A percentile compares a stretch with the other conserved stretches of the same genome.
phyloP scores from a whole-genome alignment of 2,113 vertebrate species.

The Grus americana region DNA sequence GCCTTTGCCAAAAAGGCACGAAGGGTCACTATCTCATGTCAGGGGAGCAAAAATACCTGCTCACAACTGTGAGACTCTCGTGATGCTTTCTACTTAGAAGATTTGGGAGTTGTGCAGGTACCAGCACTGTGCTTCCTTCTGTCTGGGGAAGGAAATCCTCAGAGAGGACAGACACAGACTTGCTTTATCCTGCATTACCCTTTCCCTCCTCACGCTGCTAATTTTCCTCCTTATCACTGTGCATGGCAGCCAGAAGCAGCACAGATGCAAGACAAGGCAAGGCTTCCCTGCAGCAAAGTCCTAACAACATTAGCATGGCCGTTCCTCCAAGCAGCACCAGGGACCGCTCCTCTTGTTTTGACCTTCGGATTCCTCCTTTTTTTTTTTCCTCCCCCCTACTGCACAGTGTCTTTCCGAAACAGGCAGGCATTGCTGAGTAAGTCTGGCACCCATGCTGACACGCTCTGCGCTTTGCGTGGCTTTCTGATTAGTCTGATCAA shows the following conservation, averaged over 20 bases:
- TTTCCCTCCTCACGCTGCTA: constrained; percentile 1
- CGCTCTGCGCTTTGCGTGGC: not conserved
- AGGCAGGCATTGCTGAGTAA: constrained; percentile 50
- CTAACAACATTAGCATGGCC: not conserved
- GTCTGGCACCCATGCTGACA: constrained; percentile 60
- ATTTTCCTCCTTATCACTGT: constrained; percentile 16
- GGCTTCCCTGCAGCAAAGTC: constrained; percentile 56
- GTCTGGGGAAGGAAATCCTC: not conserved
- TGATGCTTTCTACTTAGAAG: not conserved
- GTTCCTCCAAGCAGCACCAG: constrained; percentile 6
- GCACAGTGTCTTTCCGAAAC: not conserved
- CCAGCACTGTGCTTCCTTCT: not conserved
- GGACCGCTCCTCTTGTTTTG: not conserved
- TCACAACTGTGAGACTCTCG: not conserved
- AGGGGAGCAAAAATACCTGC: constrained; percentile 5
- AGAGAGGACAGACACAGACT: not conserved
- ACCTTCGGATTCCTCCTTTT: constrained; percentile 32
- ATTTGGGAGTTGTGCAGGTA: not conserved
- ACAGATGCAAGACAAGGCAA: constrained; percentile 21
- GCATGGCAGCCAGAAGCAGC: constrained; percentile 11
- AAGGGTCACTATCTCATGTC: not conserved
- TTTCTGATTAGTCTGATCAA: constrained; percentile 69
- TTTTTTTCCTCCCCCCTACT: not conserved
- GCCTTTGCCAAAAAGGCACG: not conserved
- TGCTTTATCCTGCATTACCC: not conserved